A percentile compares a stretch with the other conserved stretches of the same genome.
Evolutionary conservation across 2,113 vertebrate species (phyloP).

Genomic region (Panthera uncia): DNA sequence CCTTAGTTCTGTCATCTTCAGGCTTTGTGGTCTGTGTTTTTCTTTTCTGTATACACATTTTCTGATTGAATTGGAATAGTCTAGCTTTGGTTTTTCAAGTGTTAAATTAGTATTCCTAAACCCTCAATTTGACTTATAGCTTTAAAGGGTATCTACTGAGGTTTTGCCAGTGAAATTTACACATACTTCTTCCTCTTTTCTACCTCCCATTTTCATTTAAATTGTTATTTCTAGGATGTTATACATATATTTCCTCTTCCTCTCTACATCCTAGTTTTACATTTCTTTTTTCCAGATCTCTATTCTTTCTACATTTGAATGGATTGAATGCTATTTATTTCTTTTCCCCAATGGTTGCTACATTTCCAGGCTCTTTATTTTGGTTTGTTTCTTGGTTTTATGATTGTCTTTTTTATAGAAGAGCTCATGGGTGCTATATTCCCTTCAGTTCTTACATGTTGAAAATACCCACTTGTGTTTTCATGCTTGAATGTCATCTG

Average conservation of each 20-base stretch:
- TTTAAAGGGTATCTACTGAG: not conserved
- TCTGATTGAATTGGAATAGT: constrained; percentile 10
- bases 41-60: not conserved
- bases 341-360: not conserved
- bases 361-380: constrained; percentile 1
- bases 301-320: constrained; percentile 10
- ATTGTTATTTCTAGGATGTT: not conserved
- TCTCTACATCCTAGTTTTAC: not conserved
- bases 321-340: not conserved
- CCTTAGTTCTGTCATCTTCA: not conserved
- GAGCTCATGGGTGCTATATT: not conserved
- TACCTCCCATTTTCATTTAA: not conserved
- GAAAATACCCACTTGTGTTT: not conserved
- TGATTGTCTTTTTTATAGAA: constrained; percentile 7
- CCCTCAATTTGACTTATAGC: not conserved
- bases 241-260: not conserved
- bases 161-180: not conserved
- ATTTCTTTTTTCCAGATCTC: not conserved
- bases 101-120: constrained; percentile 24
- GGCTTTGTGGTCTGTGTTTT: not conserved
- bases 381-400: constrained; percentile 27
- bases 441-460: not conserved
- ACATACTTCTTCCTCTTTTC: not conserved
- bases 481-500: constrained; percentile 14
- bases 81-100: constrained; percentile 17